Base-by-base conservation (phyloP, 1,140 invertebrate species). In the Aphelinus certus region DNA sequence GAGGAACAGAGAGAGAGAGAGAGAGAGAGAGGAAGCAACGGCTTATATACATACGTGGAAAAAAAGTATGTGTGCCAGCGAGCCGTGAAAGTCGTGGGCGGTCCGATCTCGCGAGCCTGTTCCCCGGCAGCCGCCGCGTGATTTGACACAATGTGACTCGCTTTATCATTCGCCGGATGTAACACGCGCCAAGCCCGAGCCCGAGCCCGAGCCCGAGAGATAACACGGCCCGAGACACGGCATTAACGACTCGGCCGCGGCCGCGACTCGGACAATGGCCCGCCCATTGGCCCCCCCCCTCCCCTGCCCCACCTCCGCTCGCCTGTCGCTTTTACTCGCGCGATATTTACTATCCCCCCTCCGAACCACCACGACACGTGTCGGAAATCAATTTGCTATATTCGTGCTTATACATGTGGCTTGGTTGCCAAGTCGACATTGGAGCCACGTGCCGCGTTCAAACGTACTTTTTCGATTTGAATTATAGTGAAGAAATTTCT, bases 81-180 rank as follows among this genome's bases (percentile, higher is more conserved):
- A 67, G 48, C 55, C 71, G 63, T 73, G 72, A 67, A 63, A 74
- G 65, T 68, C 65, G 72, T 74, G 72, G 65, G 72, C 51, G 65
- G 72, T 74, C 65, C 9, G 43, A 26, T 26, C 26, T 26, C 46
- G 42, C 4, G 6, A 7, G 43, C 7, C 43, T 43, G 0, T 49
- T 2, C 45, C 7, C 46, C 58, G 10, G 48, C 68, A 10, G 46
- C 10, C 9, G 56, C 56, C 26, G 47, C 49, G 48, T 58, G 62
- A 64, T 72, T 72, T 65, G 62, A 49, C 71, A 65, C n/a, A 58
- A 57, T 43, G 62, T 72, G 53, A 65, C 48, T 63, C 60, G 26
- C 61, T 64, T 64, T 65, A 58, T 72, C 60, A 56, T 51, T 53
- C 61, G 10, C n/a, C 5, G 43, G 49, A 57, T 10, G 6, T 45